Percentiles rank a stretch among this genome's conserved stretches.
Evolutionary conservation across 2,113 vertebrate genomes (phyloP).

Genomic region (Archocentrus centrarchus): DNA sequence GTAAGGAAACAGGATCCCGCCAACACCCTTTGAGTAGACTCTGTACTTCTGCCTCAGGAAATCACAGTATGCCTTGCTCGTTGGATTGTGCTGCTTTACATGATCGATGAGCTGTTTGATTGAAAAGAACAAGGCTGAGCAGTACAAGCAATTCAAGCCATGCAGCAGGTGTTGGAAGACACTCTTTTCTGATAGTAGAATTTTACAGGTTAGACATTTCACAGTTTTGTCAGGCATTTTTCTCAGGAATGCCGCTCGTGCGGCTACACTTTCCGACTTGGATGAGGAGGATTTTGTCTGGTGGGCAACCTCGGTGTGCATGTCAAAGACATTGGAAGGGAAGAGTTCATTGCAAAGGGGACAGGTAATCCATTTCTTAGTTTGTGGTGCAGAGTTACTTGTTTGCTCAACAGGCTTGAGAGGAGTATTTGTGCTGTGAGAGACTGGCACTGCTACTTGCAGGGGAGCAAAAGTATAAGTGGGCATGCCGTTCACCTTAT

Average conservation of each 20-base stretch:
- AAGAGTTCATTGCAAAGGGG: slow-evolving; percentile 95
- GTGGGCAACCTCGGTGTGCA: slow-evolving; percentile 92
- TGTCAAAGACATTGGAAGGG: slow-evolving; percentile 92
- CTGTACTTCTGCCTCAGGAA: slow-evolving; percentile 90
- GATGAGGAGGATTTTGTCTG: slow-evolving; percentile 71
- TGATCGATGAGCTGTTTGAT: slow-evolving; percentile 89
- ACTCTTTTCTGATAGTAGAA: slow-evolving; percentile 87
- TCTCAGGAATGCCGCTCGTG: slow-evolving; percentile 87
- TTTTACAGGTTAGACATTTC: slow-evolving; percentile 89
- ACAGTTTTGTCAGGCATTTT: slow-evolving; percentile 92
- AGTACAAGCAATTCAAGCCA: slow-evolving; percentile 92
- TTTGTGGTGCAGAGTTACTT: slow-evolving; percentile 78
- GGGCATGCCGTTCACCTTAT: slow-evolving; percentile 93
- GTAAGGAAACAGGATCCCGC: slow-evolving; percentile 89
- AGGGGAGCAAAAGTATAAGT: slow-evolving; percentile 92
- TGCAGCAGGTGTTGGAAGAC: slow-evolving; percentile 92
- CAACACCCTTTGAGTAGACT: slow-evolving; percentile 83
- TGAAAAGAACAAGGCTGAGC: slow-evolving; percentile 89
- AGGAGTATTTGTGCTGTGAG: slow-evolving; percentile 77
- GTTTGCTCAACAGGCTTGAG: slow-evolving; percentile 75
- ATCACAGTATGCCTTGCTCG: slow-evolving; percentile 85
- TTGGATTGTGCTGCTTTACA: slow-evolving; percentile 86
- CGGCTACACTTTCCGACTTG: slow-evolving; percentile 83
- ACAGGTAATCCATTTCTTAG: slow-evolving; percentile 97
- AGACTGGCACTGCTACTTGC: slow-evolving; percentile 85